A percentile compares a stretch with the other conserved stretches of the same genome.
Conservation (phyloP, 2,888 invertebrate species). For the Odontomyia ornata region DNA sequence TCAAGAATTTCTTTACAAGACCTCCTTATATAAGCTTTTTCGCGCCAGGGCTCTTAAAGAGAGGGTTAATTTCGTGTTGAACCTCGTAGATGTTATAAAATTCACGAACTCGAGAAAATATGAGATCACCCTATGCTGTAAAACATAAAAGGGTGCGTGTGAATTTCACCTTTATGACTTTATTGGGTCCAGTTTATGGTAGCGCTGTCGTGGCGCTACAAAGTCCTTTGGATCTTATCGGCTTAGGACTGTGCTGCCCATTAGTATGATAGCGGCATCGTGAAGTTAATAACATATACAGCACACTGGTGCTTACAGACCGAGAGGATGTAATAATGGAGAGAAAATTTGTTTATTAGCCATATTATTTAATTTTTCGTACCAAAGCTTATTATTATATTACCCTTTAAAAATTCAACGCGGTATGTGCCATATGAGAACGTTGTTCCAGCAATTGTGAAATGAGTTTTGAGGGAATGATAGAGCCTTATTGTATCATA, state of each 20-base stretch:
- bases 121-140: conserved; percentile 39
- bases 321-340: conserved; percentile 3
- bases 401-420: conserved; percentile 3
- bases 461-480: too few relatives aligned
- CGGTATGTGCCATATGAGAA: too few relatives aligned
- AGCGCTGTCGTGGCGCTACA: background rate
- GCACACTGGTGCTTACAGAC: background rate
- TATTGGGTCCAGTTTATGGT: conserved; percentile 45
- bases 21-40: background rate
- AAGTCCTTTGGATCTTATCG: conserved; percentile 28
- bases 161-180: conserved; percentile 46
- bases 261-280: conserved; percentile 35
- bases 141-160: conserved; percentile 43
- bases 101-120: conserved; percentile 11
- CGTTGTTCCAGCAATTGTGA: too few relatives aligned
- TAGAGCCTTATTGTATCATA: too few relatives aligned
- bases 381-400: conserved; percentile 31
- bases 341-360: conserved; percentile 34
- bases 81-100: conserved; percentile 36
- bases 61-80: conserved; percentile 5
- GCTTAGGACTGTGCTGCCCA: conserved; percentile 28
- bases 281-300: conserved; percentile 27
- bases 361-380: conserved; percentile 30
- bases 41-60: background rate
- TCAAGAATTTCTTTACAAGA: background rate